Conservation (phyloP, 2,113 vertebrate genomes). For the Heterotilapia buettikoferi region DNA sequence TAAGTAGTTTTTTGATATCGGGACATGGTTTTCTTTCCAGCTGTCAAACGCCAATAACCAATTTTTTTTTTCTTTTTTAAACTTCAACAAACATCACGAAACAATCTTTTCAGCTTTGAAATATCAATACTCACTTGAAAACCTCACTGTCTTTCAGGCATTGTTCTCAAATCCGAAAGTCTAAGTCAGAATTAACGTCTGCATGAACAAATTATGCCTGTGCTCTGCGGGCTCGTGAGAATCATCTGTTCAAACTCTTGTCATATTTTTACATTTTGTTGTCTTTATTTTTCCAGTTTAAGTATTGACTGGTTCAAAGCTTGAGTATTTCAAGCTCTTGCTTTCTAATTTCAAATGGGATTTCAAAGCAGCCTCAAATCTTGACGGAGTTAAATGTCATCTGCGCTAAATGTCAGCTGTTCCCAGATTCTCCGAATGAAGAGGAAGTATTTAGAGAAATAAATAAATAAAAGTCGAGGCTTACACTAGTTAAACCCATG, state of each 20-base stretch:
- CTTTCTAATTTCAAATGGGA: neutral
- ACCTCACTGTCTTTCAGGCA: neutral
- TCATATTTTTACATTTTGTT: neutral
- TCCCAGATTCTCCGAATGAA: neutral
- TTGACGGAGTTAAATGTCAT: neutral
- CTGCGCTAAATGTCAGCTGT: neutral
- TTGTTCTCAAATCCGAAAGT: neutral
- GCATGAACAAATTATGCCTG: neutral
- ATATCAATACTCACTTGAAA: neutral
- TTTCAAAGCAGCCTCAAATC: neutral
- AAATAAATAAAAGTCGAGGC: neutral
- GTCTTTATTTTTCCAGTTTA: neutral
- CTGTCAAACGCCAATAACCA: neutral
- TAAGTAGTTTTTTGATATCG: neutral
- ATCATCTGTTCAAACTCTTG: neutral
- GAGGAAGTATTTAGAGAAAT: neutral
- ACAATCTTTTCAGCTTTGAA: neutral
- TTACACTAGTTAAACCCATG: neutral
- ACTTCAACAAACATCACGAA: neutral
- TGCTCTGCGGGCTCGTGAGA: neutral
- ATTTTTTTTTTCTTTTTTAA: neutral
- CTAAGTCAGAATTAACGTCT: neutral
- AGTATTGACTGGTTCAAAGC: neutral
- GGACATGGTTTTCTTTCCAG: neutral
- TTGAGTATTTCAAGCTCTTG: neutral